A percentile compares a stretch with the other conserved stretches of the same genome.
These are phyloP conservation scores for Leucopsar rothschildi DNA, from an alignment of 2,113 vertebrate species.

Conservation along the genomic window DNA sequence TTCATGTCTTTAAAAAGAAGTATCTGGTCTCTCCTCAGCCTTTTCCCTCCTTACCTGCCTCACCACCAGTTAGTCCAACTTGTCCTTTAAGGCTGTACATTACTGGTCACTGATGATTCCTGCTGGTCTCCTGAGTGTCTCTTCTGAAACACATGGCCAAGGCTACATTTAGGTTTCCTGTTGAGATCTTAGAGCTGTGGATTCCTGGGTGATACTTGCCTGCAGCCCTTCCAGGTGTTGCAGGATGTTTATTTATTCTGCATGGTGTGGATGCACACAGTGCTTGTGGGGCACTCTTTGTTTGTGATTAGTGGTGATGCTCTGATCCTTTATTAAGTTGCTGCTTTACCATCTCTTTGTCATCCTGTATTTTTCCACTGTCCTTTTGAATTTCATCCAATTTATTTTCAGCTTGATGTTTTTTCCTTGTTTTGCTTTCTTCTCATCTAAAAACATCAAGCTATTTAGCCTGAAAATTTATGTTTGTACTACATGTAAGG, in stretches of 20 bases:
- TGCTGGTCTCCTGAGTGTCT: not conserved
- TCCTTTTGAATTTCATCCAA: not conserved
- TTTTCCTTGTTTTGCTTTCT: not conserved
- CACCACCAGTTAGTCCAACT: not conserved
- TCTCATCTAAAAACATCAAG: slow-evolving; percentile 13
- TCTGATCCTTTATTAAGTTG: not conserved
- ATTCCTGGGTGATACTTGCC: not conserved
- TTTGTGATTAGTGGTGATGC: not conserved
- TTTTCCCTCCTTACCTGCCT: not conserved
- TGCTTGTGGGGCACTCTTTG: rapidly evolving
- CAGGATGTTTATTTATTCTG: not conserved
- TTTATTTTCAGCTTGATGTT: not conserved
- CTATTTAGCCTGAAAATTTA: not conserved
- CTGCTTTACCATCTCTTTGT: not conserved
- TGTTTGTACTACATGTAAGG: not conserved
- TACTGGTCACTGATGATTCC: not conserved
- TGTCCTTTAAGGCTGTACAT: not conserved
- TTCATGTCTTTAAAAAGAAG: not conserved
- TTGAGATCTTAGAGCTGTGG: not conserved
- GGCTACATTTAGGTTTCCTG: not conserved
- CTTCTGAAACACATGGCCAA: not conserved
- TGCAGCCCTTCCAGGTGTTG: not conserved
- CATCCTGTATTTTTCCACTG: slow-evolving; percentile 13
- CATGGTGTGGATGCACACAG: not conserved
- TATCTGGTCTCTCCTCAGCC: not conserved